phyloP scores from a whole-genome alignment of 92 coral and sea anemone genomes.

The Ricordea florida region DNA sequence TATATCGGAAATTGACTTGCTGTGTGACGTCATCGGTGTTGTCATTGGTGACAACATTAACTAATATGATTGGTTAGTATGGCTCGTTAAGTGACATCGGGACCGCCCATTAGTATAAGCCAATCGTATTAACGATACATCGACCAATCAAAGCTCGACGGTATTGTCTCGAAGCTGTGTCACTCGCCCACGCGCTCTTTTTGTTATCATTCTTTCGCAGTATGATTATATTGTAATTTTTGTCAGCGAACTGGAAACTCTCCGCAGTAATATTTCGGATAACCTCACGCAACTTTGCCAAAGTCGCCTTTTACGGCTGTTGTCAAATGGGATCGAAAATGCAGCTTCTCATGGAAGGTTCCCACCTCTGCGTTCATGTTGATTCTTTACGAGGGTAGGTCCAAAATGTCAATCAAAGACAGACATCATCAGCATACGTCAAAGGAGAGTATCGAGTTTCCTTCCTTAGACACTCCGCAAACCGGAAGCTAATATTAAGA shows the following conservation, averaged over 20 bases:
- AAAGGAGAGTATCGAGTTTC: constrained; percentile 37
- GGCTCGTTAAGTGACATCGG: background rate
- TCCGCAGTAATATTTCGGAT: constrained; percentile 22
- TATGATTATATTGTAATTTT: constrained; percentile 66
- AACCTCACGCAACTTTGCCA: constrained; percentile 64
- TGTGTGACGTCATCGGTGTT: constrained; percentile 90
- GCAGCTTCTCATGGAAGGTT: constrained; percentile 1
- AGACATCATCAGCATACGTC: constrained; percentile 19
- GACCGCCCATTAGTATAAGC: background rate
- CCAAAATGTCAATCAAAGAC: constrained; percentile 9
- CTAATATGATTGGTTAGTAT: constrained; percentile 63
- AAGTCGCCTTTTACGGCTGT: background rate
- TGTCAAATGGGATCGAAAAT: background rate
- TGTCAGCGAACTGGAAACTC: constrained; percentile 58
- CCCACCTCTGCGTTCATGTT: background rate
- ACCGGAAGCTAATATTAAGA: constrained; percentile 45
- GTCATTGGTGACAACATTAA: constrained; percentile 68
- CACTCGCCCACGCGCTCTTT: constrained; percentile 39
- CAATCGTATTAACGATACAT: constrained; percentile 10
- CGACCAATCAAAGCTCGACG: background rate
- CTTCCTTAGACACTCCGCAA: constrained; percentile 19
- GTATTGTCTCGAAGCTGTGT: background rate
- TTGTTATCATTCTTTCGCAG: constrained; percentile 65
- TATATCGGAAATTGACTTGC: constrained; percentile 76
- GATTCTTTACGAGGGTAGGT: background rate